These are phyloP conservation scores for Phymastichus coffea DNA, from an alignment of 1,140 invertebrate genomes.

Conservation along the genomic window DNA sequence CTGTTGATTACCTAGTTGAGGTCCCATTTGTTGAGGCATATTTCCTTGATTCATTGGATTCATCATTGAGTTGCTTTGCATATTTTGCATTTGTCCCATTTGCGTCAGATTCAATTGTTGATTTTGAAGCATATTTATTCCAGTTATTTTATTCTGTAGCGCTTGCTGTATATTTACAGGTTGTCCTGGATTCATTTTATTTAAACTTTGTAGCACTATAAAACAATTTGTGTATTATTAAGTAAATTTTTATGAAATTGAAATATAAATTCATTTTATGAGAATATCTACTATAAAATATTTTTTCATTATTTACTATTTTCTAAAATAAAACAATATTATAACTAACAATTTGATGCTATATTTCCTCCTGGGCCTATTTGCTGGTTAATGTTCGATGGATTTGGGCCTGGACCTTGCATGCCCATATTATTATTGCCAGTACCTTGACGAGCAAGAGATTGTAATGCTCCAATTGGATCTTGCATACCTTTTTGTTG, in stretches of 20 bases:
- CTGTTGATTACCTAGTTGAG: conserved; percentile 7
- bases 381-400: conserved; percentile 60
- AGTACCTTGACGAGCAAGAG: conserved; percentile 74
- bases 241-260: background rate
- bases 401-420: conserved; percentile 53
- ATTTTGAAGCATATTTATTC: conserved; percentile 53
- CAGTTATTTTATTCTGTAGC: conserved; percentile 56
- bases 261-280: background rate
- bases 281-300: background rate
- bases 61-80: conserved; percentile 51
- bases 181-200: conserved; percentile 61
- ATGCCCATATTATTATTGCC: conserved; percentile 63
- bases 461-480: conserved; percentile 84
- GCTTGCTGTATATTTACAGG: conserved; percentile 61
- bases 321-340: too few species aligned
- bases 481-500: conserved; percentile 66
- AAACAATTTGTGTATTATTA: conserved; percentile 18
- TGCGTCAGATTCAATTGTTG: conserved; percentile 46
- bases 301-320: too few species aligned
- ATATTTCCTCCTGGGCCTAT: conserved; percentile 40
- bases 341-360: conserved; percentile 14
- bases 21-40: conserved; percentile 44
- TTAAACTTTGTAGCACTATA: conserved; percentile 61
- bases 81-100: conserved; percentile 47
- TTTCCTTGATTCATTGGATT: conserved; percentile 48